Evolutionary conservation across 2,797 vertebrate species (phyloP).

Genomic region (Crenichthys baileyi): DNA sequence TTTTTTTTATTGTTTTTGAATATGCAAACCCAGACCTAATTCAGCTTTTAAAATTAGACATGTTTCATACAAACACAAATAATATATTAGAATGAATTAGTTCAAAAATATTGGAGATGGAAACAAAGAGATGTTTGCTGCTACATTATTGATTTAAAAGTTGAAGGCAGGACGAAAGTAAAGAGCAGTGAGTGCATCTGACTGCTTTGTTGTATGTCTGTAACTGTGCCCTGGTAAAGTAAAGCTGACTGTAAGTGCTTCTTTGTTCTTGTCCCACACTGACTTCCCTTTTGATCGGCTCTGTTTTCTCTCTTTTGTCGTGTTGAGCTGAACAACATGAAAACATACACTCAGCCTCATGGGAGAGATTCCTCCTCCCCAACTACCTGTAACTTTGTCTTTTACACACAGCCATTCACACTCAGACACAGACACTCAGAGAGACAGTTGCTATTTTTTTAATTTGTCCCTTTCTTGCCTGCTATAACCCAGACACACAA

Average conservation of each 20-base stretch:
- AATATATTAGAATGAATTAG: background rate
- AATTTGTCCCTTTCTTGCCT: constrained; percentile 23
- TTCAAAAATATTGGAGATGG: background rate
- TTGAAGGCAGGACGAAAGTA: background rate
- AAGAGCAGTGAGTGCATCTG: background rate
- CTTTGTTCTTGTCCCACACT: constrained; percentile 42
- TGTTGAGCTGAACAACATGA: constrained; percentile 59
- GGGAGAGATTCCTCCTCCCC: constrained; percentile 40
- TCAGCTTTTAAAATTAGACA: background rate
- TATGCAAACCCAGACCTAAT: background rate
- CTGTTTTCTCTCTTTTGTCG: constrained; percentile 52
- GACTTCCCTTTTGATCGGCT: constrained; percentile 56
- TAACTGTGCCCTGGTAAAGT: constrained; percentile 29
- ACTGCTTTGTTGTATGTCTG: constrained; percentile 19
- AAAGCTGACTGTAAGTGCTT: constrained; percentile 29
- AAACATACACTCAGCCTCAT: constrained; percentile 42
- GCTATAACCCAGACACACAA: constrained; percentile 4
- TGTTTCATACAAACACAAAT: background rate
- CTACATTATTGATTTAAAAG: background rate
- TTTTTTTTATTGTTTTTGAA: background rate
- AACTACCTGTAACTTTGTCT: constrained; percentile 37
- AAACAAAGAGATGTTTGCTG: background rate
- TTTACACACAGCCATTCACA: constrained; percentile 5
- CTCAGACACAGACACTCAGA: constrained; percentile 4
- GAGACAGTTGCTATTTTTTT: constrained; percentile 17